Base-by-base conservation (phyloP, 2,113 vertebrate species). In the Thomomys bottae region DNA sequence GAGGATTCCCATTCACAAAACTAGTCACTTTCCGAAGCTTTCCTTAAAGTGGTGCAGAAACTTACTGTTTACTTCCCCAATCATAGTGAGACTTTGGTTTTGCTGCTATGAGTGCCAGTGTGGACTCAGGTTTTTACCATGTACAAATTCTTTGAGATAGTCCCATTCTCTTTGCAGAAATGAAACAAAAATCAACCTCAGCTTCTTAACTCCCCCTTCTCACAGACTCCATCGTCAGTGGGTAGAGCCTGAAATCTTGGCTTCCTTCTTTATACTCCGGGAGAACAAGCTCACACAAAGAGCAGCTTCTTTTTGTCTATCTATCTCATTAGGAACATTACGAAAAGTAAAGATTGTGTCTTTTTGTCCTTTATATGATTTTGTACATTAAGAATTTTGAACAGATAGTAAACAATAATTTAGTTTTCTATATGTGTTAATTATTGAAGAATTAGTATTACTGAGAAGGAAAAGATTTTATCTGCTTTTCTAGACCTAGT, bases 291-390 rank as follows among this genome's bases (percentile, higher is more conserved):
- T 79, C 66, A 82, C 72, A 73, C 28, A 32, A 59, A 85, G 36
- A 63, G 20, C 49, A 82, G 36, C 73, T 14, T 82, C 26, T 81
- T 30, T 94, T 77, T 5, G 0, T 82, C 66, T 93, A 71, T 92
- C 68, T 87, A 17, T 89, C 84, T 81, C 64, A 42, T 93, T 73
- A 42, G 45, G 36, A 80, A 76, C 76, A 49, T 68, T 93, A 84
- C 7, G 73, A 89, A 57, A 64, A 81, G n/a, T 64, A 81, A 92
- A 75, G 24, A 17, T 66, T 59, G 14, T 83, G 8, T 87, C 23
- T 57, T 61, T 76, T 95, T 91, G 54, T 84, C 66, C 76, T 72
- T 76, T 68, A 64, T 28, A 9, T 89, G 23, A 14, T 93, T 96
- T 88, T 94, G 20, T 0, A 66, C 63, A 45, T 91, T 91, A 45